Evolutionary conservation across 2,888 invertebrate genomes (phyloP), one percentile per base, ranked within the genome.

Genomic region (Torymus aiolomorphi): DNA sequence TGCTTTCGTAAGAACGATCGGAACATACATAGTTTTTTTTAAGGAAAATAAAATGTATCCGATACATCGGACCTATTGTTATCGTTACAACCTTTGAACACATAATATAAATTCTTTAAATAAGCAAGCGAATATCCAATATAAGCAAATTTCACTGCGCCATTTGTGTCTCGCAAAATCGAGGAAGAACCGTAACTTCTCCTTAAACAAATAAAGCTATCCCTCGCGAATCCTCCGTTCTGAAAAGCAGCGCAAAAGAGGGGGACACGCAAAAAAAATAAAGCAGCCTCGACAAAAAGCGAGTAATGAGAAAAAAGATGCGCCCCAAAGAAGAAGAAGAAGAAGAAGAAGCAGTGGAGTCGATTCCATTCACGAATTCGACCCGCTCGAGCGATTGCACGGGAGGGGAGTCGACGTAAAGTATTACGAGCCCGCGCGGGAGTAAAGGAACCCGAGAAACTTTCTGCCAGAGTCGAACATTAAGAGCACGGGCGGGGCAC

Each of bases 331-430:
- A 13, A 42, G 8, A 57, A 8, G 14, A 70, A 10, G 42, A 13
- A 59, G 5, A 49, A 57, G 57, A 5, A 66, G 2, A 70, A 57
- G 11, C 13, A 12, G 12, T 0, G 10, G 42, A 20, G 13, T 42
- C 10, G 59, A 71, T 71, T 61, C 71, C 24, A 61, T 71, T 71
- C 59, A 61, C 42, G 62, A 72, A 62, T 24, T 18, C 51, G 66
- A 20, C 66, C 18, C 66, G 52, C 13, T 49, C 65, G 61, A 20
- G n/a, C 16, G 42, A 4, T 14, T 16, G n/a, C 4, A 51, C 3
- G 18, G n/a, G 13, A 51, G 13, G 51, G 51, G 49, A 20, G 67
- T 3, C 5, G 49, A 12, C 2, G 20, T 31, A n/a, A 31, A 31
- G 31, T 31, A 31, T 24, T 42, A 42, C 42, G 42, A 42, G 42